Evolutionary conservation across 2,888 invertebrate genomes (phyloP).

Genomic region (Atherix ibis): DNA sequence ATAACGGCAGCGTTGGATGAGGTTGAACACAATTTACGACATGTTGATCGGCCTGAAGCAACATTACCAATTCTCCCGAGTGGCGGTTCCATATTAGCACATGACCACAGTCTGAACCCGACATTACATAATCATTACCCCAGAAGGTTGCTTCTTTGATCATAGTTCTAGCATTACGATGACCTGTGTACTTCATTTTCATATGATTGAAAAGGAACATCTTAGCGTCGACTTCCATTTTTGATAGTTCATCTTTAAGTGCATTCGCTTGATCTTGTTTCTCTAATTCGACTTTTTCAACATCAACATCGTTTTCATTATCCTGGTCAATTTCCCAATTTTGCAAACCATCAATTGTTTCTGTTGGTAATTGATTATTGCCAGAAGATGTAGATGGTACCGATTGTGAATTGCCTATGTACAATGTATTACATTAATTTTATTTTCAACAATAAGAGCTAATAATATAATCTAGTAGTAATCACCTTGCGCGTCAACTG

Average conservation of each 20-base stretch:
- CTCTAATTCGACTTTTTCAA: conserved; percentile 7
- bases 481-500: background rate
- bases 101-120: conserved; percentile 81
- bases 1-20: conserved; percentile 56
- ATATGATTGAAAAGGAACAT: conserved; percentile 30
- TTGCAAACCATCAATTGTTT: background rate
- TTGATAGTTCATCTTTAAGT: conserved; percentile 19
- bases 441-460: too few species aligned
- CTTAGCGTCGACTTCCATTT: conserved; percentile 18
- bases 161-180: conserved; percentile 65
- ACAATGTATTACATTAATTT: background rate
- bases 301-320: conserved; percentile 8
- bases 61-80: conserved; percentile 52
- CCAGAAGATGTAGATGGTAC: conserved; percentile 8
- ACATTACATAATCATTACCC: conserved; percentile 66
- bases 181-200: conserved; percentile 56
- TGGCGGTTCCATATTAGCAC: conserved; percentile 67
- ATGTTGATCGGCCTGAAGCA: conserved; percentile 65
- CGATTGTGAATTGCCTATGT: conserved; percentile 11
- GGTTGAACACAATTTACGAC: conserved; percentile 75
- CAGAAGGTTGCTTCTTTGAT: conserved; percentile 78
- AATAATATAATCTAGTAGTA: too few species aligned
- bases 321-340: conserved; percentile 1
- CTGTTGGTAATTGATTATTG: too few species aligned
- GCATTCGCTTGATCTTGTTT: conserved; percentile 15